phyloP scores from a whole-genome alignment of 2,888 invertebrate species.

The Drosophila yooni region DNA sequence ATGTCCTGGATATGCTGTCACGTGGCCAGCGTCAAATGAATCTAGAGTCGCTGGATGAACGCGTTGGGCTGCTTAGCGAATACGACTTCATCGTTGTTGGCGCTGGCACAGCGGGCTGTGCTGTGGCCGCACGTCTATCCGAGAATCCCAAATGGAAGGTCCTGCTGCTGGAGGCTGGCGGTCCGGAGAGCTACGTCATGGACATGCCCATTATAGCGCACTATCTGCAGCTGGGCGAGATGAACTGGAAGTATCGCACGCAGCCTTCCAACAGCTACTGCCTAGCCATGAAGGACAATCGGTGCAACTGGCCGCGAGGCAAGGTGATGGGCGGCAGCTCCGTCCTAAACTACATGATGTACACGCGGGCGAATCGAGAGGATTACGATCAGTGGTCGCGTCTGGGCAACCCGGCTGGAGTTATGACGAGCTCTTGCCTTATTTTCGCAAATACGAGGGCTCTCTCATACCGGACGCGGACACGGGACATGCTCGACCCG shows the following conservation, averaged over 20 bases:
- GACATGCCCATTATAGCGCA: conserved; percentile 90
- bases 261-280: conserved; percentile 90
- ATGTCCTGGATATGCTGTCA: conserved; percentile 65
- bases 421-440: conserved; percentile 89
- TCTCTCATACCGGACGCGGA: conserved; percentile 86
- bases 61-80: conserved; percentile 80
- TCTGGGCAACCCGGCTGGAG: conserved; percentile 91
- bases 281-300: conserved; percentile 89
- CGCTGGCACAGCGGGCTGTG: conserved; percentile 92
- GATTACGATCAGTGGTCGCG: conserved; percentile 92
- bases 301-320: conserved; percentile 92
- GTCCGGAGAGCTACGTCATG: conserved; percentile 89
- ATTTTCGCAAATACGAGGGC: conserved; percentile 91
- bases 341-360: conserved; percentile 92
- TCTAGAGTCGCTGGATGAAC: conserved; percentile 73
- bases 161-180: conserved; percentile 90
- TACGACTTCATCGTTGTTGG: conserved; percentile 93
- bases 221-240: conserved; percentile 88
- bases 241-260: conserved; percentile 93
- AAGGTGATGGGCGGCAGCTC: conserved; percentile 93
- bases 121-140: conserved; percentile 89
- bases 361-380: conserved; percentile 88
- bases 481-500: conserved; percentile 83
- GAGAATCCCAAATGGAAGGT: conserved; percentile 89
- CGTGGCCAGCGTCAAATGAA: conserved; percentile 75